Base-by-base conservation (phyloP, 1,140 invertebrate species). In the Drosophila pandora region DNA sequence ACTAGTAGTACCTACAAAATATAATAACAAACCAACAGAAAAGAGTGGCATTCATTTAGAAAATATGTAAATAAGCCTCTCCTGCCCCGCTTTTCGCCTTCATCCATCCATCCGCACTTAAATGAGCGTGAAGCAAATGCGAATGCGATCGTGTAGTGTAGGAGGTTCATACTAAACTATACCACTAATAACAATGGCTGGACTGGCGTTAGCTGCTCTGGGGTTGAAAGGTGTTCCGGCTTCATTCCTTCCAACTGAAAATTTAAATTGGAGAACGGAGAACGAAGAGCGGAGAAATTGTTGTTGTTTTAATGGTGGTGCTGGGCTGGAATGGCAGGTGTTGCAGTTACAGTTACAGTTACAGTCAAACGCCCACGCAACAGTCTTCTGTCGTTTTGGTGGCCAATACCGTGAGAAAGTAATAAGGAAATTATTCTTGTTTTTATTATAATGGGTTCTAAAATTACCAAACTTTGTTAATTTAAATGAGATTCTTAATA, bases 141-240 rank as follows among this genome's bases (percentile, higher is more conserved):
- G 61, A 63, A 47, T 63, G 61, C 61, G 61, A 64, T 63, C 58
- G 58, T 65, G 56, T 61, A 30, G 62, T 43, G 37, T 58, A 60
- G 47, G 63, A 28, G 47, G 56, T 9, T 8, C 25, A 28, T 28
- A 5, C 25, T 28, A 28, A 12, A 37, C 12, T 37, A 37, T 21
- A 30, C 1, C 30, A 25, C 48, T 47, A 59, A 47, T 49, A 61
- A 68, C 65, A 53, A 56, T 39, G 25, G 56, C 41, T 34, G 28
- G 45, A 12, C n/a, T 22, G 32, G 57, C 60, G 17, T 17, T 17
- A 17, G 17, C 17, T 17, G 17, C 0, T 17, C 17, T 17, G 48
- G 80, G 80, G 80, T 84, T 84, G 62, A 79, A 83, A 79, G 76
- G 71, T 79, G 76, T 83, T 84, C 80, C 64, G 80, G 64, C 59